Evolutionary conservation across 1,140 invertebrate species (phyloP).

Genomic region (Pemphigus obesinymphae): DNA sequence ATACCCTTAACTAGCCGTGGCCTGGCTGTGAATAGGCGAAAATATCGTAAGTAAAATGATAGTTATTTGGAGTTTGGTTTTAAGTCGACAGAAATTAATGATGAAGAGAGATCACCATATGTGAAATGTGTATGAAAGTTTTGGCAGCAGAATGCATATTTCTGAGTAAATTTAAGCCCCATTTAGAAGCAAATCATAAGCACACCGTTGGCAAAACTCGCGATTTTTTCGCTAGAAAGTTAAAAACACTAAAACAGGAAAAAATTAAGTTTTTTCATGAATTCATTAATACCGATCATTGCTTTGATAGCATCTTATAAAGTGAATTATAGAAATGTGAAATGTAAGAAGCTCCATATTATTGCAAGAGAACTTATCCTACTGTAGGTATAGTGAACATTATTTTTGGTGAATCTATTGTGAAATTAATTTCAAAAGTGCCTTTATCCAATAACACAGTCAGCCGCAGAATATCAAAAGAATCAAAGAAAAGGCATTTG

Average conservation of each 20-base stretch:
- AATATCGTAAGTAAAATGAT: background rate
- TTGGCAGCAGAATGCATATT: conserved; percentile 6
- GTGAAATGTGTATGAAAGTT: conserved; percentile 1
- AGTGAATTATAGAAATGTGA: conserved; percentile 32
- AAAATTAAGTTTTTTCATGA: conserved; percentile 15
- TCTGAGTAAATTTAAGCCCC: conserved; percentile 19
- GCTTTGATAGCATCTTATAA: conserved; percentile 47
- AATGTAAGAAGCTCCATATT: conserved; percentile 46
- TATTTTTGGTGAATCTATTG: conserved; percentile 38
- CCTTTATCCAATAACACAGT: background rate
- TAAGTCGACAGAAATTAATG: background rate
- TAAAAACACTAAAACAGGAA: background rate
- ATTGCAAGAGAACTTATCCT: conserved; percentile 50
- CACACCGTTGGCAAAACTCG: background rate
- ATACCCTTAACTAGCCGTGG: background rate
- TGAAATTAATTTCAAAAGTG: conserved; percentile 6
- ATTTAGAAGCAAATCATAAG: conserved; percentile 21
- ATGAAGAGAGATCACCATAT: background rate
- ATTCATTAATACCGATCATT: conserved; percentile 42
- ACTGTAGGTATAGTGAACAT: conserved; percentile 48
- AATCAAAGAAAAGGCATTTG: background rate
- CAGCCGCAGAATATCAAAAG: background rate
- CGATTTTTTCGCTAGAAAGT: conserved; percentile 25
- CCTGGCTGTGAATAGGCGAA: background rate
- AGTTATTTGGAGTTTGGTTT: background rate